These are phyloP conservation scores for Otis tarda DNA, from an alignment of 2,113 vertebrate genomes.

Conservation along the genomic window DNA sequence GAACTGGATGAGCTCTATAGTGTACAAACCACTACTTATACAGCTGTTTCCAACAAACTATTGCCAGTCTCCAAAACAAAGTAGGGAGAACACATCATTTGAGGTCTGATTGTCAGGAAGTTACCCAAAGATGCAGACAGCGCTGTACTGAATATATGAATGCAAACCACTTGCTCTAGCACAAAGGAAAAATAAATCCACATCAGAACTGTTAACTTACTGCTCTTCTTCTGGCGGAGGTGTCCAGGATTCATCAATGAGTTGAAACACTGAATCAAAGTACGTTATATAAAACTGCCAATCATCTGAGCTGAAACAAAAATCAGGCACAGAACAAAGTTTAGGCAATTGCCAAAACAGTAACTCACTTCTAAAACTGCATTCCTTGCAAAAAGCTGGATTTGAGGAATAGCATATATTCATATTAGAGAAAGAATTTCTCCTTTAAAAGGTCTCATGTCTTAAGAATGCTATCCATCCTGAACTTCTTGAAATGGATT, in stretches of 20 bases:
- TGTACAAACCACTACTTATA: not conserved
- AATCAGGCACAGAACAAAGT: conserved; percentile 44
- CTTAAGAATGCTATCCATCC: not conserved
- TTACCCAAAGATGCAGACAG: not conserved
- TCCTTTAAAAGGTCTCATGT: not conserved
- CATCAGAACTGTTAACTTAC: conserved; percentile 78
- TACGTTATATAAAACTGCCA: conserved; percentile 98
- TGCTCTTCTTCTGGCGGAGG: conserved; percentile 88
- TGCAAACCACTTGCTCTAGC: not conserved
- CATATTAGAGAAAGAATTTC: not conserved
- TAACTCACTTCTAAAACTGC: not conserved
- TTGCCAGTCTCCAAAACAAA: not conserved
- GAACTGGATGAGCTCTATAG: not conserved
- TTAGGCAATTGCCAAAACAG: conserved; percentile 5
- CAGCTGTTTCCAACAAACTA: not conserved
- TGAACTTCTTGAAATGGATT: not conserved
- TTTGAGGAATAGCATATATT: not conserved
- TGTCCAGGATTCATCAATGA: conserved; percentile 90
- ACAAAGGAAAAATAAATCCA: not conserved
- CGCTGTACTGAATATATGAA: rapidly evolving
- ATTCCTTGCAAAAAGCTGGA: not conserved
- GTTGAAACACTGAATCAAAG: conserved; percentile 94
- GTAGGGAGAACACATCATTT: not conserved
- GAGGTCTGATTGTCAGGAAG: not conserved
- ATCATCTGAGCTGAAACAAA: conserved; percentile 91